These are phyloP conservation scores for Callyntrura guangdongensis DNA, from an alignment of 2,888 invertebrate genomes.

Conservation along the genomic window DNA sequence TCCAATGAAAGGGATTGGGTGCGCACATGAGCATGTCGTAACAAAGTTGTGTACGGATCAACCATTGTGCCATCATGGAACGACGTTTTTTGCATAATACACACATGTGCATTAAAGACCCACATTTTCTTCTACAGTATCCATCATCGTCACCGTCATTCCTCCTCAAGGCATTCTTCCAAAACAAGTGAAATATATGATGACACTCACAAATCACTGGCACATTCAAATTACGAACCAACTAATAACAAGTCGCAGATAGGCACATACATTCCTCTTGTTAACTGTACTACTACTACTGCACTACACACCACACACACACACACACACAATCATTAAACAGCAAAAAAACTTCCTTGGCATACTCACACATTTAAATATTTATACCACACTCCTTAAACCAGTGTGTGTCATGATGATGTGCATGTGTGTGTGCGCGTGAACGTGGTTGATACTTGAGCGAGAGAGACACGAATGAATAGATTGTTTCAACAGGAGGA, in stretches of 20 bases:
- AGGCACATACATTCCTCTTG: not conserved
- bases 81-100: not conserved
- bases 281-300: not conserved
- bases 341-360: slow-evolving; percentile 55
- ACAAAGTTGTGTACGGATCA: not conserved
- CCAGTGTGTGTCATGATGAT: not conserved
- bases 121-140: slow-evolving; percentile 5
- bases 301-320: not conserved
- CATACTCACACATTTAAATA: slow-evolving; percentile 49
- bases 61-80: not conserved
- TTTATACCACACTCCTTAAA: slow-evolving; percentile 6
- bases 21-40: not conserved
- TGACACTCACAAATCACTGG: slow-evolving; percentile 73
- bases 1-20: slow-evolving; percentile 11
- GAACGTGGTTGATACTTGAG: too few relatives aligned
- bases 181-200: slow-evolving; percentile 70
- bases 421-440: not conserved
- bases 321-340: slow-evolving; percentile 39
- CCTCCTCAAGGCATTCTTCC: slow-evolving; percentile 65
- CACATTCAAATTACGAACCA: slow-evolving; percentile 58
- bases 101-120: slow-evolving; percentile 26
- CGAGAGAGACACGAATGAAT: too few relatives aligned
- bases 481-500: too few relatives aligned
- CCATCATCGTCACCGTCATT: slow-evolving; percentile 23
- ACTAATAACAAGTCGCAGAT: not conserved